phyloP scores from a whole-genome alignment of 2,888 invertebrate genomes.

The Imbricaverruca yamaguchii region DNA sequence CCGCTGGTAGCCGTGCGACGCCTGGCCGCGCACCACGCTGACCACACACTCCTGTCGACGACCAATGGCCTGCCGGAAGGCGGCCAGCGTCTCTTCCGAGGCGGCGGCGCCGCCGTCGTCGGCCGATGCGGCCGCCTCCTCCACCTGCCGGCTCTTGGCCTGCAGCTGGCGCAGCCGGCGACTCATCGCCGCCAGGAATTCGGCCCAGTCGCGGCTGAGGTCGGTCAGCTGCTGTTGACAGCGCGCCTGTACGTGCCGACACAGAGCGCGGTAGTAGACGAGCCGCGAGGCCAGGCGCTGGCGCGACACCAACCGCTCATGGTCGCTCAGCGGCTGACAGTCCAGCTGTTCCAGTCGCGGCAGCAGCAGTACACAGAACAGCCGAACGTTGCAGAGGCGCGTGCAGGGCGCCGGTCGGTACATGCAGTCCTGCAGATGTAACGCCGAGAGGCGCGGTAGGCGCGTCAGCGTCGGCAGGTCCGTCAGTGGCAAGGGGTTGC shows the following conservation, averaged over 20 bases:
- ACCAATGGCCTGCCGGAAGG: not conserved
- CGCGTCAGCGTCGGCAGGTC: not conserved
- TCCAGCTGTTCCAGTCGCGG: slow-evolving; percentile 14
- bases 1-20: not conserved
- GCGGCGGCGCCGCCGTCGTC: not conserved
- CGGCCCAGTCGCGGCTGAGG: not conserved
- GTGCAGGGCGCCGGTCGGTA: slow-evolving; percentile 12
- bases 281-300: slow-evolving; percentile 2
- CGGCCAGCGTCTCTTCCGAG: slow-evolving; percentile 6
- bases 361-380: slow-evolving; percentile 16
- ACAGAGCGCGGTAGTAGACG: slow-evolving; percentile 10
- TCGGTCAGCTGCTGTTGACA: not conserved
- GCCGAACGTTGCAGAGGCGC: slow-evolving; percentile 10
- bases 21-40: slow-evolving; percentile 14
- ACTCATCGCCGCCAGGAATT: not conserved
- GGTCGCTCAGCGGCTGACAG: not conserved
- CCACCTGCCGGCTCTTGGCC: not conserved
- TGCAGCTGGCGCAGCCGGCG: slow-evolving; percentile 4
- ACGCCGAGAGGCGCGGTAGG: not conserved
- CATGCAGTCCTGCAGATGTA: slow-evolving; percentile 5
- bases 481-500: slow-evolving; percentile 14
- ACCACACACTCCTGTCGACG: not conserved
- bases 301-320: not conserved
- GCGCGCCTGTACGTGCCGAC: not conserved
- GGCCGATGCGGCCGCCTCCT: not conserved